Conservation (phyloP, 1,140 invertebrate genomes). For the Radopholus similis region DNA sequence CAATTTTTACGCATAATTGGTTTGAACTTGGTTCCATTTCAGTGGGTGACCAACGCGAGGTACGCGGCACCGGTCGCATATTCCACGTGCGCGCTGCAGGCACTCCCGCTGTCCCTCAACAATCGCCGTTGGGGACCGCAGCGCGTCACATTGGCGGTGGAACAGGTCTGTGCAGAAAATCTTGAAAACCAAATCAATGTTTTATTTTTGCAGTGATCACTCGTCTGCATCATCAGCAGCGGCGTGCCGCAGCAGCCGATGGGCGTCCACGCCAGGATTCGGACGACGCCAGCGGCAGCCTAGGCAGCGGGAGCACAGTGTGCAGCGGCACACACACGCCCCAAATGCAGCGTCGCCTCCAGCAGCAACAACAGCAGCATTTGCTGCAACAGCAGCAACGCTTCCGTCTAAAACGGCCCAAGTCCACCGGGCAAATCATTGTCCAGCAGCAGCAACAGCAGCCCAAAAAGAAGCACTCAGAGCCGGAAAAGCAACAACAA, state of each 20-base stretch:
- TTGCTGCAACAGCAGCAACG: constrained; percentile 25
- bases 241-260: not conserved
- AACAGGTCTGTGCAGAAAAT: not conserved
- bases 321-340: constrained; percentile 40
- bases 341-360: constrained; percentile 20
- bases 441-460: constrained; percentile 7
- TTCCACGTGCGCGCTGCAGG: constrained; percentile 21
- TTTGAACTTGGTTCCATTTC: not conserved
- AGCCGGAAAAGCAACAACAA: not conserved
- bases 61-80: constrained; percentile 7
- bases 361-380: constrained; percentile 18
- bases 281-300: constrained; percentile 47
- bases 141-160: not conserved
- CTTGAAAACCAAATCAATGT: too few relatives aligned
- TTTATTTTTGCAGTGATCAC: not conserved
- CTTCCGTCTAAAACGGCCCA: constrained; percentile 41
- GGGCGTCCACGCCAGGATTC: not conserved
- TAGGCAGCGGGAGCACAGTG: constrained; percentile 51
- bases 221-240: constrained; percentile 2
- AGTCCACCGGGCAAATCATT: constrained; percentile 44
- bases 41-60: constrained; percentile 12
- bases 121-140: not conserved
- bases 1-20: too few relatives aligned
- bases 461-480: not conserved
- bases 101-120: not conserved